Evolutionary conservation across 2,797 vertebrate species (phyloP), one percentile per base, ranked within the genome.

Genomic region (Coreius guichenoti): DNA sequence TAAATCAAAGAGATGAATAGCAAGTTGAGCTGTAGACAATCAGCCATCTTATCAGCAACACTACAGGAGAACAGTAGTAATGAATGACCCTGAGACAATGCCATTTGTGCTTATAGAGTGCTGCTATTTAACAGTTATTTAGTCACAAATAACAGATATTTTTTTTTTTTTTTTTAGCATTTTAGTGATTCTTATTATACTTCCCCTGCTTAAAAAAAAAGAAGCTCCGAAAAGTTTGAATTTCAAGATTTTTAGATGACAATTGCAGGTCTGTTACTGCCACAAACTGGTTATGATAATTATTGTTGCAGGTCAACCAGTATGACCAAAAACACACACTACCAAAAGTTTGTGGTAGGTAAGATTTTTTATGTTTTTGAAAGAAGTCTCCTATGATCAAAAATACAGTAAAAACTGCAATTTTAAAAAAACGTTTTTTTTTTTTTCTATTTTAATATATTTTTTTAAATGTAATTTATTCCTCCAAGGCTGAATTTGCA

Each of bases 1-100:
- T 68, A 63, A n/a, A 79, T 74, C 63, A 75, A 75, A 56, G 80
- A 86, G 72, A 87, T 77, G 54, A 81, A 87, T 88, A 81, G 58
- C 58, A 70, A 67, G 72, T 69, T 70, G 73, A 84, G 69, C 33
- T 47, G 21, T 51, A 87, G 75, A 88, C 76, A 82, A 78, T 79
- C n/a, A 72, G 14, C 2, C 54, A 70, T 63, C 61, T 81, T 87
- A 87, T 84, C 82, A 84, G 67, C 16, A 45, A 67, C 79, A 23
- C 45, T 86, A 83, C 78, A 84, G 81, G 36, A 86, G 80, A 31
- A 80, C 29, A 29, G 6, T 49, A 33, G 82, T 80, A 77, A 77
- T 88, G 56, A 77, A 77, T 88, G 68, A 47, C 43, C 19, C 77
- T 39, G n/a, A 86, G 43, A 77, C 49, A 84, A 78, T n/a, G 49